A percentile compares a stretch with the other conserved stretches of the same genome.
These are phyloP conservation scores for Lepetodrilus schrolli DNA, from an alignment of 2,888 invertebrate genomes.

Conservation along the genomic window DNA sequence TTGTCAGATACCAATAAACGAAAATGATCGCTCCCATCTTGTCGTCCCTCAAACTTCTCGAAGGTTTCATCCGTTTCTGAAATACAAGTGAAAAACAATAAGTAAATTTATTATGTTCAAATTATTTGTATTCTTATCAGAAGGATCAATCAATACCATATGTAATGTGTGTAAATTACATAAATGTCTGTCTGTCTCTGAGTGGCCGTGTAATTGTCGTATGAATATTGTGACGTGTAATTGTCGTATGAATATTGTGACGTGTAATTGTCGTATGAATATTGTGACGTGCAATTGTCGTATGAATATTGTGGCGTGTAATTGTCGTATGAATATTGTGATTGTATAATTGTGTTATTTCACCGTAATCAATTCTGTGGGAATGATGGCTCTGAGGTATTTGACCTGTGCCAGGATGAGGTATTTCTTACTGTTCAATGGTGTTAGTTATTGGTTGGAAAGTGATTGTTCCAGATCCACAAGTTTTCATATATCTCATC, in stretches of 20 bases:
- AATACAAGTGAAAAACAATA: conserved; percentile 15
- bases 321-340: no score
- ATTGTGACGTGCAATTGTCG: no score
- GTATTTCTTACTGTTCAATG: no score
- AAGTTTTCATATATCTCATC: no score
- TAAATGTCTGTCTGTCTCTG: background rate
- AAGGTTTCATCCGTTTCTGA: conserved; percentile 28
- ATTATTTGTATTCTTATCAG: background rate
- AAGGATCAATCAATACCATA: background rate
- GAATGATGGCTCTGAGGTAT: no score
- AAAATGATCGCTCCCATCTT: conserved; percentile 47
- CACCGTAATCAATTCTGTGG: no score
- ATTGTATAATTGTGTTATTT: no score
- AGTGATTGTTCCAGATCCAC: no score
- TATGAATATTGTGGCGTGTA: no score
- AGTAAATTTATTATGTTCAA: background rate
- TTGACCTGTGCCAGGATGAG: no score
- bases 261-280: background rate
- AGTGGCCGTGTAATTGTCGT: background rate
- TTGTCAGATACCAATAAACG: conserved; percentile 51
- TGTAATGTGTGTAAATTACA: no score
- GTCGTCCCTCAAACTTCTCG: conserved; percentile 38
- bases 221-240: background rate
- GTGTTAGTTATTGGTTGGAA: no score
- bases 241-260: background rate